phyloP scores from a whole-genome alignment of 1,140 invertebrate genomes.

The Drosophila varians region DNA sequence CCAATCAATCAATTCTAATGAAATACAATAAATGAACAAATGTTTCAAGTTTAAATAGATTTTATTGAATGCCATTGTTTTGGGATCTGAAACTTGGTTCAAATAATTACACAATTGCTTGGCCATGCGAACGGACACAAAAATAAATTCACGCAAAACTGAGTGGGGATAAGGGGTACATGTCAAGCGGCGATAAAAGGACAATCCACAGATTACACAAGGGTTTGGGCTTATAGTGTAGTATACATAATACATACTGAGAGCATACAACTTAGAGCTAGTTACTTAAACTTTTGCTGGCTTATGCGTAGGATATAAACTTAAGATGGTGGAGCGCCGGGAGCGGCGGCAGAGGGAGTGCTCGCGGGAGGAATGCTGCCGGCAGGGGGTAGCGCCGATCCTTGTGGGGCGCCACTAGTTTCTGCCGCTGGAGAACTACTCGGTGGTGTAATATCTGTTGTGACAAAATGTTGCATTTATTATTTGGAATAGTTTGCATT shows the following conservation, averaged over 20 bases:
- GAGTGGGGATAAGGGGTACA: not conserved
- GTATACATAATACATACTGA: slow-evolving; percentile 74
- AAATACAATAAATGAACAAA: not conserved
- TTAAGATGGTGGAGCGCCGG: slow-evolving; percentile 61
- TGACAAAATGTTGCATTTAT: not conserved
- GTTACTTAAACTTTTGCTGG: slow-evolving; percentile 43
- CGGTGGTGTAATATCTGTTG: slow-evolving; percentile 69
- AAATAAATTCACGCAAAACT: slow-evolving; percentile 15
- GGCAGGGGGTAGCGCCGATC: slow-evolving; percentile 23
- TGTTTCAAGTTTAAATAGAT: slow-evolving; percentile 45
- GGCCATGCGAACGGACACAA: slow-evolving; percentile 10
- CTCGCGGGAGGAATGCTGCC: slow-evolving; percentile 62
- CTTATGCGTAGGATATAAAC: slow-evolving; percentile 53
- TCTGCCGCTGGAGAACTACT: slow-evolving; percentile 46
- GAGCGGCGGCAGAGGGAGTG: slow-evolving; percentile 11
- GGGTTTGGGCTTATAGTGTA: slow-evolving; percentile 26
- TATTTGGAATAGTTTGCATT: not conserved
- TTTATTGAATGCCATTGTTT: slow-evolving; percentile 64
- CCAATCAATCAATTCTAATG: not conserved
- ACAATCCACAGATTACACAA: slow-evolving; percentile 6
- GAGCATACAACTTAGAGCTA: slow-evolving; percentile 70
- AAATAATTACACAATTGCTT: slow-evolving; percentile 40
- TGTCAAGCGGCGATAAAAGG: not conserved
- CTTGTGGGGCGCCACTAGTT: slow-evolving; percentile 15
- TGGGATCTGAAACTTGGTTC: slow-evolving; percentile 50